Conservation (phyloP, 2,113 vertebrate genomes). For the Probosciger aterrimus region DNA sequence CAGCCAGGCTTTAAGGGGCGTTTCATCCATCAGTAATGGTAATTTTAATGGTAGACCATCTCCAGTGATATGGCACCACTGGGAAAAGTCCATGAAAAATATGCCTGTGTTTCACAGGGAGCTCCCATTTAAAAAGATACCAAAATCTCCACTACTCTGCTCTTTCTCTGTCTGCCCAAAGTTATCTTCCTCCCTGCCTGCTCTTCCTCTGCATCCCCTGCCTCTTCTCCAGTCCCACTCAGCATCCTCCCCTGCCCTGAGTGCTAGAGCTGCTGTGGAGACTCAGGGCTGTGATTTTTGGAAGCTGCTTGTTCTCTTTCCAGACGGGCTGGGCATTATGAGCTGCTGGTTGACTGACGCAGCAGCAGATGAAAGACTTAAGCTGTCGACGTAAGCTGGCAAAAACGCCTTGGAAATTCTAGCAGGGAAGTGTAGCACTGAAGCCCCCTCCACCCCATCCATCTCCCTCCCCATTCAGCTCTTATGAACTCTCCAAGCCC, state of each 20-base stretch:
- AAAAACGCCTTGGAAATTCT: neutral
- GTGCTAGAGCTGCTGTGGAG: neutral
- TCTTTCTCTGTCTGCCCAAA: neutral
- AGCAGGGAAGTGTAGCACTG: neutral
- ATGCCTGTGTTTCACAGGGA: accelerated
- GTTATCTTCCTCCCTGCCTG: neutral
- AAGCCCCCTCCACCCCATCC: neutral
- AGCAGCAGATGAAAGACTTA: neutral
- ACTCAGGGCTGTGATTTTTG: neutral
- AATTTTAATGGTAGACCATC: neutral
- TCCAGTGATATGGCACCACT: neutral
- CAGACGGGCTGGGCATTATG: neutral
- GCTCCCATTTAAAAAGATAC: neutral
- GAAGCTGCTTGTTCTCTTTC: neutral
- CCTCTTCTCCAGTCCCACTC: neutral
- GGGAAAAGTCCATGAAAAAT: neutral
- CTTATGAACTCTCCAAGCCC: neutral
- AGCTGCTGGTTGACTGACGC: neutral
- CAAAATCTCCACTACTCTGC: neutral
- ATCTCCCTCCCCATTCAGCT: accelerated
- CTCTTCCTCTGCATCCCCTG: neutral
- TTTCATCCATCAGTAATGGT: neutral
- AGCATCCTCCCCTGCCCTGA: neutral
- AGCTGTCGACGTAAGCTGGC: neutral
- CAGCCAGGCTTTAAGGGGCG: neutral